Base-by-base conservation (phyloP, 2,113 vertebrate genomes). In the Montifringilla adamsi region DNA sequence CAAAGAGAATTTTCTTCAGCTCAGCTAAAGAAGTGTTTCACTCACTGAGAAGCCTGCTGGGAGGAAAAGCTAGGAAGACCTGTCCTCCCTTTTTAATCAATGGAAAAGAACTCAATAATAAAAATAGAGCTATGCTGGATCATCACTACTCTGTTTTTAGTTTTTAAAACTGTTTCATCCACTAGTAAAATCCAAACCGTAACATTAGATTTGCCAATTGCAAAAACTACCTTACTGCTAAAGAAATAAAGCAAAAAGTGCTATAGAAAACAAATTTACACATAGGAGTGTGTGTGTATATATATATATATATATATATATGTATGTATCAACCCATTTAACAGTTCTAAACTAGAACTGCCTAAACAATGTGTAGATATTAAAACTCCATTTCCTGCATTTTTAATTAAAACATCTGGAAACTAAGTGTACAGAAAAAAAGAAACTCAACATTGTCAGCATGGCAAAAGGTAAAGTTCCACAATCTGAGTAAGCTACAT, bases 1-100 rank as follows among this genome's bases (percentile, higher is more conserved):
- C 81, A 90, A 59, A 83, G 66, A 80, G 28, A 49, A 76, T 91
- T 92, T 87, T 68, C 82, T 87, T 93, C n/a, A 90, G 66, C 70
- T 94, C 70, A 92, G 75, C 67, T 79, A 79, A 87, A 9, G 50
- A 93, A 85, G 20, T 85, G n/a, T n/a, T 64, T 85, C 58, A 41
- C 53, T 76, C 58, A 74, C 35, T 37, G 35, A 83, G 67, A 90
- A 87, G 49, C 66, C 70, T 2, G 1, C 35, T 82, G 70, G 17
- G 27, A 93, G 9, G 15, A 68, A 4, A 81, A 6, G 31, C 62
- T 31, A 58, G 27, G 47, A 86, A 89, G 33, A 78, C 27, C 56
- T 49, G 22, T 52, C 67, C 28, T 72, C 53, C 46, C 60, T 53
- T 66, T 60, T 41, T 79, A 90, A 37, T 26, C 53, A 56, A 13